Evolutionary conservation across 2,797 vertebrate species (phyloP).

Genomic region (Oreochromis grahami): DNA sequence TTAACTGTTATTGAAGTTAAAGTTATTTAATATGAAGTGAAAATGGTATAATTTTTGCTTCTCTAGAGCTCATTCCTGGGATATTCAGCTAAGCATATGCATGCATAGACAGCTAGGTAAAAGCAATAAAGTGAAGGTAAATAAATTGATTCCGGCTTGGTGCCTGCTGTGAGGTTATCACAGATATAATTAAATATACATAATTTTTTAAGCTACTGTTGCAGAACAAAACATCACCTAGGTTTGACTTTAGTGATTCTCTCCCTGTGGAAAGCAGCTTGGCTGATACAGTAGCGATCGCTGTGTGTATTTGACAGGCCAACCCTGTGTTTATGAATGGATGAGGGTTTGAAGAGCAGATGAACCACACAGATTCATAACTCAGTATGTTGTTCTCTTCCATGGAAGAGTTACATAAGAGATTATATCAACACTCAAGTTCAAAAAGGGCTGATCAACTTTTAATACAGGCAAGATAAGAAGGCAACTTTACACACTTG

Average conservation of each 20-base stretch:
- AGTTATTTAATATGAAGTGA: background rate
- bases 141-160: conserved; percentile 4
- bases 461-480: background rate
- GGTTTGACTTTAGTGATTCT: conserved; percentile 17
- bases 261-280: conserved; percentile 7
- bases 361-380: conserved; percentile 4
- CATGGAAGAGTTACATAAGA: background rate
- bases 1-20: background rate
- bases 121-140: conserved; percentile 16
- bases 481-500: background rate
- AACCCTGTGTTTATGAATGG: conserved; percentile 17
- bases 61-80: background rate
- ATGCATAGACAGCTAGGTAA: background rate
- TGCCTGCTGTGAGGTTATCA: conserved; percentile 21
- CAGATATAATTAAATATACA: conserved; percentile 51
- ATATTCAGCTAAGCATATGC: background rate
- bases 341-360: conserved; percentile 15
- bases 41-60: background rate
- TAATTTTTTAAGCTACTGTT: conserved; percentile 45
- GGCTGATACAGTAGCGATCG: background rate
- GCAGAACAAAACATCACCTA: conserved; percentile 34
- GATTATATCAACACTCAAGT: background rate
- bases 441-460: background rate
- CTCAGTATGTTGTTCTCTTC: background rate
- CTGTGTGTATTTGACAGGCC: background rate